Conservation (phyloP, 2,888 invertebrate species). For the Hermodice carunculata region DNA sequence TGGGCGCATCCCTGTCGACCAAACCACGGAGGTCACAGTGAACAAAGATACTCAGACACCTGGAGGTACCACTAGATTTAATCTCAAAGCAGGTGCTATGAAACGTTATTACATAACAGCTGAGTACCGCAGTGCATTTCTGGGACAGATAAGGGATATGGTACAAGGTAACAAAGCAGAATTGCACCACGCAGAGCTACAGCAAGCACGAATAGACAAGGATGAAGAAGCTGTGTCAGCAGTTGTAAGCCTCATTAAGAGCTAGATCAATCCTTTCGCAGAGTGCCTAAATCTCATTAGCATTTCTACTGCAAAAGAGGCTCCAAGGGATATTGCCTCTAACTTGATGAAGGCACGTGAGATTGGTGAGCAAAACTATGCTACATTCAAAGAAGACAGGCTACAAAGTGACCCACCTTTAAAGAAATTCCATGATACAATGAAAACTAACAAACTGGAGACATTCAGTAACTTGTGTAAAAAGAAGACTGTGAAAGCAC, state of each 20-base stretch:
- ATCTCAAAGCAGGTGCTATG: constrained; percentile 13
- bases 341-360: constrained; percentile 28
- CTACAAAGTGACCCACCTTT: constrained; percentile 29
- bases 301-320: constrained; percentile 22
- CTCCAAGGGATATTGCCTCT: constrained; percentile 19
- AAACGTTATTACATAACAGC: constrained; percentile 25
- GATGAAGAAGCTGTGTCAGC: constrained; percentile 31
- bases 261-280: constrained; percentile 30
- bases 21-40: constrained; percentile 24
- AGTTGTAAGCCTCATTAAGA: constrained; percentile 17
- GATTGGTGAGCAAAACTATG: constrained; percentile 30
- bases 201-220: constrained; percentile 19
- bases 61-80: constrained; percentile 18
- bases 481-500: no score
- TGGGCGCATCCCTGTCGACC: constrained; percentile 40
- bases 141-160: constrained; percentile 16
- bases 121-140: constrained; percentile 21
- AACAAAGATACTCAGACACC: constrained; percentile 28
- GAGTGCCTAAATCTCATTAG: constrained; percentile 14
- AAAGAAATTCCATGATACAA: constrained; percentile 36
- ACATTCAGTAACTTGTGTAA: no score
- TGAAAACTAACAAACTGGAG: constrained; percentile 35
- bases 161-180: background rate
- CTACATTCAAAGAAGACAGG: constrained; percentile 31
- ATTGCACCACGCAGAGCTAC: constrained; percentile 10